Evolutionary conservation across 2,113 vertebrate species (phyloP).

Genomic region (Odocoileus hemionus): DNA sequence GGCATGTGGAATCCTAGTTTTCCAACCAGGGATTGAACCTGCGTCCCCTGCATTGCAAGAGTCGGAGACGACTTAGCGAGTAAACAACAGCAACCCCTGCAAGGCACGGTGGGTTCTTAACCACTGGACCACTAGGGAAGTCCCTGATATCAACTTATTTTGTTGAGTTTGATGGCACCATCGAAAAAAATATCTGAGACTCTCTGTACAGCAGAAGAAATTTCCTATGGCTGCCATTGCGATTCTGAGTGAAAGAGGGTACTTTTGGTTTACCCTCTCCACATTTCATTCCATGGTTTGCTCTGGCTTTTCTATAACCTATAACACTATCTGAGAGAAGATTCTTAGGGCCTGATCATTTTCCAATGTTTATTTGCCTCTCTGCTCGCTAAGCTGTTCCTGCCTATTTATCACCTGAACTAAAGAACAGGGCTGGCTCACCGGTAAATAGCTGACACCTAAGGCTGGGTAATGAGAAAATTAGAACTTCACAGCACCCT

Average conservation of each 20-base stretch:
- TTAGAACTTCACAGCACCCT: constrained; percentile 53
- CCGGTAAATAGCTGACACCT: constrained; percentile 72
- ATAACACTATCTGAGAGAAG: neutral
- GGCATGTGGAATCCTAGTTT: neutral
- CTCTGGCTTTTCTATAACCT: neutral
- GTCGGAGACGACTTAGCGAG: neutral
- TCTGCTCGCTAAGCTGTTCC: constrained; percentile 54
- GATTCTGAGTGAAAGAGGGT: neutral
- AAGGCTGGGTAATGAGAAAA: constrained; percentile 63
- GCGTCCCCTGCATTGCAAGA: neutral
- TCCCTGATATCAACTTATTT: neutral
- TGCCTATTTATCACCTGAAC: constrained; percentile 69
- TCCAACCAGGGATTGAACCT: neutral
- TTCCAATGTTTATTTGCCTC: constrained; percentile 76
- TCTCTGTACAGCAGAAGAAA: neutral
- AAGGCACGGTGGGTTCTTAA: neutral
- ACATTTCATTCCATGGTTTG: neutral
- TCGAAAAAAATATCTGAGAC: neutral
- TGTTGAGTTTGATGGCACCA: neutral
- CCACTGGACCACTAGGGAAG: neutral
- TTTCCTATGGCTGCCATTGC: neutral
- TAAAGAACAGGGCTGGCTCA: constrained; percentile 61
- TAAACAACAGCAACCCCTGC: neutral
- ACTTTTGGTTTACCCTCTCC: neutral
- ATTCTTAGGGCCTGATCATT: constrained; percentile 59